phyloP scores from a whole-genome alignment of 1,140 invertebrate species.

The Drosophila repletoides region DNA sequence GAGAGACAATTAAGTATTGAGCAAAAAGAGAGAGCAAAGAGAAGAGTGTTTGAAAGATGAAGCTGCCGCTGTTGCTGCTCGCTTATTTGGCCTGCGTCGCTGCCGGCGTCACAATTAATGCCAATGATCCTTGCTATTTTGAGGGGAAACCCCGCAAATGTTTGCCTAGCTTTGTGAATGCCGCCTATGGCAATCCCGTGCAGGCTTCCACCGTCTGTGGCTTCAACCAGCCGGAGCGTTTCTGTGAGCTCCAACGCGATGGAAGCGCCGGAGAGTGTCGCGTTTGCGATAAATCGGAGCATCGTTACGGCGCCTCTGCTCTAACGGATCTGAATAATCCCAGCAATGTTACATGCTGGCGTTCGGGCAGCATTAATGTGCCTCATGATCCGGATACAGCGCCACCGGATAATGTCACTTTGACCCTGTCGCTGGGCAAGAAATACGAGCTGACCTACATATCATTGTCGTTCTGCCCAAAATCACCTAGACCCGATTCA shows the following conservation, averaged over 20 bases:
- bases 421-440: constrained; percentile 96
- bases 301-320: constrained; percentile 84
- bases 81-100: constrained; percentile 4
- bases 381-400: constrained; percentile 86
- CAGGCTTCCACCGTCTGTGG: constrained; percentile 97
- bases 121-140: constrained; percentile 95
- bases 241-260: constrained; percentile 87
- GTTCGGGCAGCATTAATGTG: constrained; percentile 92
- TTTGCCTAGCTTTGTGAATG: constrained; percentile 98
- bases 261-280: constrained; percentile 88
- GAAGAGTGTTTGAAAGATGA: constrained; percentile 17
- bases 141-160: constrained; percentile 92
- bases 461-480: constrained; percentile 96
- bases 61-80: constrained; percentile 10
- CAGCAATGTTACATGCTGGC: constrained; percentile 98
- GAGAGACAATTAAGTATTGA: background rate
- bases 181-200: constrained; percentile 95
- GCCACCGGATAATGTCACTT: constrained; percentile 94
- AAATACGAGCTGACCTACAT: constrained; percentile 99
- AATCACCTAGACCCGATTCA: constrained; percentile 94
- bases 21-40: background rate
- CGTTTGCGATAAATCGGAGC: constrained; percentile 92
- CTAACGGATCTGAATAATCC: constrained; percentile 99
- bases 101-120: constrained; percentile 36
- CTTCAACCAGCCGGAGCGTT: constrained; percentile 86